Percentiles rank a stretch among this genome's conserved stretches.
Conservation (phyloP, 2,888 invertebrate genomes). For the Tyria jacobaeae region DNA sequence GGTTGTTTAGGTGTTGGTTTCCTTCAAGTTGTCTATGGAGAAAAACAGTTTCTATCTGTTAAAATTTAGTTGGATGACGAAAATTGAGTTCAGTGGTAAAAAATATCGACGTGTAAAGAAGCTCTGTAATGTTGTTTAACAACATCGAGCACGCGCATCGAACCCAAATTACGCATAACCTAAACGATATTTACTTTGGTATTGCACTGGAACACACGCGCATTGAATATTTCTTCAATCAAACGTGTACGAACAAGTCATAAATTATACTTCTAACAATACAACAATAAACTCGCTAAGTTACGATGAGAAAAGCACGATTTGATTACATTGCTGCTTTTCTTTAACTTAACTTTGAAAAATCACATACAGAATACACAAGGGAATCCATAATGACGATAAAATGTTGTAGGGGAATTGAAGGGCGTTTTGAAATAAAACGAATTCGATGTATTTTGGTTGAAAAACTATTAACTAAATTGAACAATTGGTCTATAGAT, state of each 20-base stretch:
- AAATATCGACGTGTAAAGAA: neutral
- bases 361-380: constrained; percentile 36
- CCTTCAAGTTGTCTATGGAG: neutral
- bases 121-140: constrained; percentile 5
- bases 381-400: constrained; percentile 27
- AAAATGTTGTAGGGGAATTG: constrained; percentile 2
- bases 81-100: too few relatives aligned
- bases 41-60: neutral
- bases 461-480: constrained; percentile 23
- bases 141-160: constrained; percentile 17
- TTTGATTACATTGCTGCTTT: constrained; percentile 23
- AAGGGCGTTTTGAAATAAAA: constrained; percentile 16
- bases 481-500: constrained; percentile 27
- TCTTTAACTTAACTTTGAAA: constrained; percentile 18
- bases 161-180: constrained; percentile 30
- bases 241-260: constrained; percentile 11
- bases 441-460: constrained; percentile 32
- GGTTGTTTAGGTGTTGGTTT: neutral
- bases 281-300: constrained; percentile 6
- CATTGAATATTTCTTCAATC: constrained; percentile 46
- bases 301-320: constrained; percentile 1
- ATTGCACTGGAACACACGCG: constrained; percentile 35
- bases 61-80: neutral
- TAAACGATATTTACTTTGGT: constrained; percentile 43
- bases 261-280: constrained; percentile 9